Evolutionary conservation across 2,797 vertebrate species (phyloP), one percentile per base, ranked within the genome.

Genomic region (Mormyrus proboscirostris): DNA sequence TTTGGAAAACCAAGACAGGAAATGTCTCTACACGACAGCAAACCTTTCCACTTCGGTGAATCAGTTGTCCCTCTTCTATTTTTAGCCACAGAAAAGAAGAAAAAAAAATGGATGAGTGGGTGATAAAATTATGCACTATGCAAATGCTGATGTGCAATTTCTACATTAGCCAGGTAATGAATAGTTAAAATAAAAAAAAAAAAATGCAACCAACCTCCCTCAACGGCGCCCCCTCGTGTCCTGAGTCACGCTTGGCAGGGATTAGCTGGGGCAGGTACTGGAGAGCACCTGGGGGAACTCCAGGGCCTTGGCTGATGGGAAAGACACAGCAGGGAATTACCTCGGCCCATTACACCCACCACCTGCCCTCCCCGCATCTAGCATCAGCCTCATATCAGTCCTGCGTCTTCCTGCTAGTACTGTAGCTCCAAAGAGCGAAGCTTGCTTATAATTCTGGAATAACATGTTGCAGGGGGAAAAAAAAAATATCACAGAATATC

Each of bases 71-170:
- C 85, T 41, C 57, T 47, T 84, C 90, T 92, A 93, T 92, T 91
- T 92, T 88, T 92, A 92, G 86, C 73, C 86, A 41, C 44, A 88
- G 86, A 79, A 73, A 59, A 79, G 69, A 47, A 29, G 85, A 65
- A 76, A 92, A 79, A 76, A 90, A 90, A 65, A 90, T 88, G 55
- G 59, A 84, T 57, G 86, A 65, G 89, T 88, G 89, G 33, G 88
- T 88, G 90, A 59, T 86, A 65, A 90, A 62, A 44, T 90, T 86
- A 90, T 90, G 89, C 91, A 91, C 93, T 88, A 88, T 91, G 91
- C 91, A 92, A 73, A 73, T 73, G 65, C 38, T 33, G 29, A 14
- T 38, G 92, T 91, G 88, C 88, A 76, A 76, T 44, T 79, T 41
- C 73, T 44, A 16, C 73, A 41, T 79, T 79, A 38, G 38, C 33